Conservation (phyloP, 2,113 vertebrate species). For the Helogale parvula region DNA sequence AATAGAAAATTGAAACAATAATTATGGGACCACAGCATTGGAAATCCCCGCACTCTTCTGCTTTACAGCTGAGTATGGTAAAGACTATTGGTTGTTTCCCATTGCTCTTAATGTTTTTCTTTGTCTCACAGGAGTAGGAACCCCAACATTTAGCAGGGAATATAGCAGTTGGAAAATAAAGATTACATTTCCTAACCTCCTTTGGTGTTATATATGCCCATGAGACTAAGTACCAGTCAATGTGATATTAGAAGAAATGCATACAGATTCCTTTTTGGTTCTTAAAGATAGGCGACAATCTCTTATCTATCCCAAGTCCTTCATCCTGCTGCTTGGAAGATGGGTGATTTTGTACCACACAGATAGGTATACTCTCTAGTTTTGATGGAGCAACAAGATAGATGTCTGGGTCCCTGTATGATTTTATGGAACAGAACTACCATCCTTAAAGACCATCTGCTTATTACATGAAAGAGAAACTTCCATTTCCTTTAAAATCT, state of each 20-base stretch:
- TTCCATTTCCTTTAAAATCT: neutral
- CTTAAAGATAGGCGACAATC: neutral
- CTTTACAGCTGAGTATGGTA: neutral
- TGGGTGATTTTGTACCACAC: neutral
- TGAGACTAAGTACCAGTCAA: neutral
- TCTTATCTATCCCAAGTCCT: neutral
- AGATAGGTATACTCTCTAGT: neutral
- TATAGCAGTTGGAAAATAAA: neutral
- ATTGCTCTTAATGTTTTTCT: neutral
- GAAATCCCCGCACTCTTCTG: neutral
- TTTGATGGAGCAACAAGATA: neutral
- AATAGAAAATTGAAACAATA: neutral
- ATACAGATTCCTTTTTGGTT: neutral
- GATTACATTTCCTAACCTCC: neutral
- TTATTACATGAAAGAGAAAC: neutral
- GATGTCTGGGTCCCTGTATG: neutral
- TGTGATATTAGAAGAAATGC: neutral
- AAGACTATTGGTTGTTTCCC: neutral
- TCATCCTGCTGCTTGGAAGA: neutral
- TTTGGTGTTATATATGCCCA: neutral
- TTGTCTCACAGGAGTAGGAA: neutral
- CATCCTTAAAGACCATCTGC: neutral
- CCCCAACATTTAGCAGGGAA: neutral
- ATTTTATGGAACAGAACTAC: neutral
- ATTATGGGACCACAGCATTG: neutral